Base-by-base conservation (phyloP, 2,888 invertebrate genomes). In the Diaperis boleti region DNA sequence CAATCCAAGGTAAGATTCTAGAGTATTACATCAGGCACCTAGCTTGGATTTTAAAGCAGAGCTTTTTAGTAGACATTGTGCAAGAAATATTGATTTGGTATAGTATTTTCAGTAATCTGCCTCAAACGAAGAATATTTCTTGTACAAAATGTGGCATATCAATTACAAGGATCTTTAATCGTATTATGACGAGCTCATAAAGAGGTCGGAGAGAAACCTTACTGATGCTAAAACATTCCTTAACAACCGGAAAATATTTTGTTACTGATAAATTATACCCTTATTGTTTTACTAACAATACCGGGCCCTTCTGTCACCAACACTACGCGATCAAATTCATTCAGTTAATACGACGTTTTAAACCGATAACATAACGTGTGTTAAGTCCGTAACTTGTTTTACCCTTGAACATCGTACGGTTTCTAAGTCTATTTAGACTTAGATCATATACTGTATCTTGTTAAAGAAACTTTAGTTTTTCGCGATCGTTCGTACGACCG, bases 1-100 rank as follows among this genome's bases (percentile, higher is more conserved):
- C 79, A 61, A 71, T 77, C 68, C 81, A 82, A 79, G 81, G 82
- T 82, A 77, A 70, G 78, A 74, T 69, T 66, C 62, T 49, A 13
- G 17, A 31, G 11, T 35, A 33, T 55, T 41, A 10, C 50, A 8
- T 37, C 8, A 54, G 59, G 61, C 64, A 64, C 60, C 54, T 65
- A 29, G 67, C 67, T 67, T 65, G 60, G 57, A 18, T 39, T 69
- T 57, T 63, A 61, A 64, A 65, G 63, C 65, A 69, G 66, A 62
- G 69, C 69, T 70, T 69, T 52, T 45, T 62, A 63, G 65, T 65
- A 67, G 66, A 52, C 11, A 13, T 29, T 52, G 69, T 72, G 69
- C 59, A 42, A 31, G 56, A 67, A 68, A 71, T 67, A 70, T 67
- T 68, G 65, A 61, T 33, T 39, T 47, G 4, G 14, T 3, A 6